Evolutionary conservation across 2,797 vertebrate species (phyloP).

Genomic region (Myioborus miniatus): DNA sequence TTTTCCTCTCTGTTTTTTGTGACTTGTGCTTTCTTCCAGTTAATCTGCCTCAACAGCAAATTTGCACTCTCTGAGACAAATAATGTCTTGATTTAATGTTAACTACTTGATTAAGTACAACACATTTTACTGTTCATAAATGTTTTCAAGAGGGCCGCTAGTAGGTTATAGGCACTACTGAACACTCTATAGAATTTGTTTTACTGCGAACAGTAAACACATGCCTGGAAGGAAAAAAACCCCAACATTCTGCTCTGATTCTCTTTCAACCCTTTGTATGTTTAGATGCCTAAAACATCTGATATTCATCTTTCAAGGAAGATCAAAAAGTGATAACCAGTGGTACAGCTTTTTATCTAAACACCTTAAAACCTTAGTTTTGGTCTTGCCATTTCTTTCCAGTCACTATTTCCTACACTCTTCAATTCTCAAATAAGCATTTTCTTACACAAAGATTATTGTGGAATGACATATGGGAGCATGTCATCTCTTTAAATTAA

Average conservation of each 20-base stretch:
- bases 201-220: neutral
- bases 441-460: neutral
- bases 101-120: neutral
- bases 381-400: neutral
- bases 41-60: neutral
- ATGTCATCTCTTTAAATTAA: neutral
- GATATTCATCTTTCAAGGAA: neutral
- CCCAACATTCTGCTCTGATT: neutral
- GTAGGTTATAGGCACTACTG: neutral
- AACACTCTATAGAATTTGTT: neutral
- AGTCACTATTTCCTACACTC: neutral
- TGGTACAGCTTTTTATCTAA: neutral
- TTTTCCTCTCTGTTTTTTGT: neutral
- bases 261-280: neutral
- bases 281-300: neutral
- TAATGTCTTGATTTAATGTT: neutral
- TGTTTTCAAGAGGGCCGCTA: neutral
- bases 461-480: neutral
- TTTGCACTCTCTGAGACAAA: neutral
- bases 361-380: neutral
- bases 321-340: neutral
- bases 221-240: neutral
- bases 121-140: neutral
- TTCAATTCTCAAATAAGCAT: neutral
- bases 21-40: neutral